Base-by-base conservation (phyloP, 2,888 invertebrate species). In the Drosophila meridiana region DNA sequence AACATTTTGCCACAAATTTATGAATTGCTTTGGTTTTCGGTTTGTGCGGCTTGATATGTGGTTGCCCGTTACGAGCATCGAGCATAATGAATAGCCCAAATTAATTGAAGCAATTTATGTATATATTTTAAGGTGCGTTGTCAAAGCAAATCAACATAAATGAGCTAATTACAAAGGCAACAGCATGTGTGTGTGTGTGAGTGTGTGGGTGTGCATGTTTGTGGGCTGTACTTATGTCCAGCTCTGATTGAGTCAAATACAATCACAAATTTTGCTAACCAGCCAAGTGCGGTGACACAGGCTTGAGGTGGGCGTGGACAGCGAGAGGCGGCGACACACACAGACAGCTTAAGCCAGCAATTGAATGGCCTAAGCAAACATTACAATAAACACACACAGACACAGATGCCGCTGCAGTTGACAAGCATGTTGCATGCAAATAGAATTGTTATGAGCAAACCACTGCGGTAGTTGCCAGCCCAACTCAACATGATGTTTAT, bases 131-230 rank as follows among this genome's bases (percentile, higher is more conserved):
- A 74, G 73, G 72, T 67, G 74, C 64, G 42, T 68, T 90, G 88
- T 87, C 91, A 85, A 87, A 87, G 90, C 78, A 77, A 87, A 87
- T 89, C 88, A 85, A 73, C 83, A 83, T 80, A 80, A 83, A 83
- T 83, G 89, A 87, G 84, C 90, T 85, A 85, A 85, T 85, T 85
- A 89, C 63, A 71, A 55, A 60, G 34, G 20, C 34, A 14, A 8
- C 48, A 38, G 28, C 32, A 34, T 32, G 11, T 26, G 8, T 9
- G 7, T 13, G 3, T 52, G 40, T 48, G 59, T 26, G 0, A 9
- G n/a, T 36, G 36, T 45, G 42, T 65, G 42, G 7, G n/a, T 62
- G 28, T 45, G 11, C 30, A 13, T 48, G 42, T 40, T 42, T 30
- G 56, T 57, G 48, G 32, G 34, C 61, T 56, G 45, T 63, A 42